Evolutionary conservation across 2,797 vertebrate species (phyloP), one percentile per base, ranked within the genome.

Genomic region (Acropternis orthonyx): DNA sequence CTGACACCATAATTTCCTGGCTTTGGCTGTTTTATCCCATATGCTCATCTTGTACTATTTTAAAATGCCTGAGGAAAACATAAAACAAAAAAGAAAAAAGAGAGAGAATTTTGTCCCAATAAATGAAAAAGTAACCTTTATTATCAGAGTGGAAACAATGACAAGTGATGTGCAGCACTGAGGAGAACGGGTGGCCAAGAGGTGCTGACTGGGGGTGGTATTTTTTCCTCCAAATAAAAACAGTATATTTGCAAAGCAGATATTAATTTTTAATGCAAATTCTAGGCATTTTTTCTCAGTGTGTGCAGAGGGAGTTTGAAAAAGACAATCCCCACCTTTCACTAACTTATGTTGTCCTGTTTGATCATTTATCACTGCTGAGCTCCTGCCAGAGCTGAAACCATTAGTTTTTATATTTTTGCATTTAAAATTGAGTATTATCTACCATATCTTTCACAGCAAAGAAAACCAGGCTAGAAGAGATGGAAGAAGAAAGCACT

Each of bases 1-100:
- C 55, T 92, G 93, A 96, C 89, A 79, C 58, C 66, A 86, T 12
- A 88, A 41, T 97, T 96, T 95, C 95, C 95, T 96, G 91, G 95
- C 96, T 91, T 89, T 78, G 83, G 17, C 75, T 76, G 39, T 1
- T 91, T 93, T 92, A 72, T 86, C 92, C 95, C 95, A 81, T 81
- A 73, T n/a, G 26, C 72, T 94, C 92, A 84, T 80, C 88, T 65
- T 56, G 51, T 44, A 54, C 89, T 84, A 75, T 63, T 93, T 88
- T 88, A 66, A 89, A 84, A 55, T 6, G 9, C 44, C 73, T 56
- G 79, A 95, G 71, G 48, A 88, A 88, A 90, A 92, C 39, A 95
- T 72, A 56, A 94, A 88, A 34, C 54, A 56, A 94, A 88, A 34
- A 58, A 44, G 54, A 36, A 49, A 49, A 52, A 18, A 52, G 49